Evolutionary conservation across 2,797 vertebrate genomes (phyloP), one percentile per base, ranked within the genome.

Genomic region (Micrastur ruficollis): DNA sequence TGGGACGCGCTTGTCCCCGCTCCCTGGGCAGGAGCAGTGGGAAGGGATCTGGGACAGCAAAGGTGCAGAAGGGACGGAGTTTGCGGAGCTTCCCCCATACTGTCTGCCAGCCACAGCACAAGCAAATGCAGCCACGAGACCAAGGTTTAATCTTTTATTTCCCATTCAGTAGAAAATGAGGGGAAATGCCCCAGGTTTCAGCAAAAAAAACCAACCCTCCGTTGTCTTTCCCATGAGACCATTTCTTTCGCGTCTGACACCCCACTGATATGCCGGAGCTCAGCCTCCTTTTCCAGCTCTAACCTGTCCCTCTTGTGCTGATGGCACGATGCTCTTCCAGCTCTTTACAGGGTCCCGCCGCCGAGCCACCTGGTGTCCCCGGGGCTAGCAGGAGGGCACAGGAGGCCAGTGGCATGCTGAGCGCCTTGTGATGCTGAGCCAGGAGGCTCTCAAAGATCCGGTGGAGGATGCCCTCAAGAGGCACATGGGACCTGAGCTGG

Each of bases 301-400:
- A 40, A 50, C 13, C 19, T 42, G 31, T 38, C 29, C 53, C 61
- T 72, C 47, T 55, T 8, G 32, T 9, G 20, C 26, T 87, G 44
- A 19, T 23, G 49, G 61, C 22, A 36, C 31, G 26, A 23, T 58
- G 49, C 11, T 42, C n/a, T 47, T 63, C 49, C 55, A 79, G 61
- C n/a, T 82, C 49, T 82, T 56, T 36, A 27, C 38, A 63, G 19
- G 12, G 36, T 56, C 25, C 27, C 5, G 2, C 21, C 27, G 38
- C 10, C 0, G 0, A 49, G 65, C 6, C 23, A 31, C 19, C 21
- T 5, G 5, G 8, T 34, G 36, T 34, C 42, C 22, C 22, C 9
- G 21, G 49, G 19, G 8, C 16, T 46, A 66, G 31, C 25, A 49
- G n/a, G 53, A 66, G 58, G 34, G 36, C 18, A 36, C 36, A 65